Conservation (phyloP, 2,113 vertebrate genomes). For the Forbesichthys papilliferus region DNA sequence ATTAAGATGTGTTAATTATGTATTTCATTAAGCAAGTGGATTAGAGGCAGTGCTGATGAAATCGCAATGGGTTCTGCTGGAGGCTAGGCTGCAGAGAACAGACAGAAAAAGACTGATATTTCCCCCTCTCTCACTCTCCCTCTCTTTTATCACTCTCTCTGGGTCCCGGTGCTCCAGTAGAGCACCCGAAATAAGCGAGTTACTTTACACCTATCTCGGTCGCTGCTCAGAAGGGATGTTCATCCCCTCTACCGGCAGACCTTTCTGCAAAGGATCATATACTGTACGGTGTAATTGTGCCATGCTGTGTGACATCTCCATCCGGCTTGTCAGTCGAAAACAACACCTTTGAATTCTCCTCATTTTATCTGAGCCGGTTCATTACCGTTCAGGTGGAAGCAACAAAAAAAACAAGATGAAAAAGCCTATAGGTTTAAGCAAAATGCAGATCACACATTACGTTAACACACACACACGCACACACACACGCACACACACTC, state of each 20-base stretch:
- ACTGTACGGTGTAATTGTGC: slow-evolving; percentile 57
- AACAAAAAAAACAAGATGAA: slow-evolving; percentile 13
- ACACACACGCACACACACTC: slow-evolving; percentile 14
- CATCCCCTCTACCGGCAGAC: no score
- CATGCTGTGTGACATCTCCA: slow-evolving; percentile 63
- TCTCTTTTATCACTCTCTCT: slow-evolving; percentile 27
- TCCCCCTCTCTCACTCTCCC: background rate
- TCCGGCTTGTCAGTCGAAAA: slow-evolving; percentile 43
- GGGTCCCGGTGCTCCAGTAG: no score
- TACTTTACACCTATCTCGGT: no score
- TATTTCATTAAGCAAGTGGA: slow-evolving; percentile 99
- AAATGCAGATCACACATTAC: slow-evolving; percentile 66
- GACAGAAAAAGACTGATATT: slow-evolving; percentile 63
- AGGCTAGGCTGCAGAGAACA: slow-evolving; percentile 63
- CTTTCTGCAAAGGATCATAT: slow-evolving; percentile 33
- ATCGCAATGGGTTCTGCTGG: slow-evolving; percentile 78
- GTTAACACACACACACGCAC: background rate
- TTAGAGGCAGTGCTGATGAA: slow-evolving; percentile 93
- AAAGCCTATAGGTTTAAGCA: slow-evolving; percentile 61
- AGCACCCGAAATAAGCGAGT: no score
- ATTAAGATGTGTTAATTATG: slow-evolving; percentile 99
- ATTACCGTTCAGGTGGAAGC: slow-evolving; percentile 74
- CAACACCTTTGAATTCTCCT: slow-evolving; percentile 40
- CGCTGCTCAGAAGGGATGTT: no score
- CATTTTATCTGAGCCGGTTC: slow-evolving; percentile 63